Evolutionary conservation across 2,113 vertebrate species (phyloP).

Genomic region (Peromyscus leucopus): DNA sequence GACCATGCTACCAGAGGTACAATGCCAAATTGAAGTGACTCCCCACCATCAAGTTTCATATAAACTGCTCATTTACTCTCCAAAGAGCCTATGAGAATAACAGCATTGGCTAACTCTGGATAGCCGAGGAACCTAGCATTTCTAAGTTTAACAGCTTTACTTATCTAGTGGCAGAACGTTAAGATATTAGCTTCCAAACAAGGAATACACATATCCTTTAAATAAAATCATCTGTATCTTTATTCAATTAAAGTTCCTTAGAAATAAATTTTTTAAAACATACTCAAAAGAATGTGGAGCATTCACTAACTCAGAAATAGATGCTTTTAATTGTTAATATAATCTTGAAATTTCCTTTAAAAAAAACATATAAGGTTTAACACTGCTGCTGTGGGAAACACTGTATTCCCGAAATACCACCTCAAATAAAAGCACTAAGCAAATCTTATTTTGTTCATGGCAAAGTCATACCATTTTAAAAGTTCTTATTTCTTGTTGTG

Average conservation of each 20-base stretch:
- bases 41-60: neutral
- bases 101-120: neutral
- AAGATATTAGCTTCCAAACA: neutral
- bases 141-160: neutral
- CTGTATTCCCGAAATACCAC: neutral
- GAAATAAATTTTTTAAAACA: neutral
- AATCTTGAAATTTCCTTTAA: constrained; percentile 15
- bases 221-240: constrained; percentile 30
- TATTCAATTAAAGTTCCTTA: neutral
- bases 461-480: neutral
- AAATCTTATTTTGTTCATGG: neutral
- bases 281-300: neutral
- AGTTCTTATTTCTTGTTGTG: neutral
- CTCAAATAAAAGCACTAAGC: neutral
- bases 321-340: neutral
- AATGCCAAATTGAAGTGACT: neutral
- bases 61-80: neutral
- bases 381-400: neutral
- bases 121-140: neutral
- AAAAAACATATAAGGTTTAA: neutral
- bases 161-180: neutral
- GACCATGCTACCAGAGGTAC: neutral
- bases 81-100: neutral
- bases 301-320: neutral
- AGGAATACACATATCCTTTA: neutral